Evolutionary conservation across 1,140 invertebrate genomes (phyloP).

Genomic region (Musca domestica): DNA sequence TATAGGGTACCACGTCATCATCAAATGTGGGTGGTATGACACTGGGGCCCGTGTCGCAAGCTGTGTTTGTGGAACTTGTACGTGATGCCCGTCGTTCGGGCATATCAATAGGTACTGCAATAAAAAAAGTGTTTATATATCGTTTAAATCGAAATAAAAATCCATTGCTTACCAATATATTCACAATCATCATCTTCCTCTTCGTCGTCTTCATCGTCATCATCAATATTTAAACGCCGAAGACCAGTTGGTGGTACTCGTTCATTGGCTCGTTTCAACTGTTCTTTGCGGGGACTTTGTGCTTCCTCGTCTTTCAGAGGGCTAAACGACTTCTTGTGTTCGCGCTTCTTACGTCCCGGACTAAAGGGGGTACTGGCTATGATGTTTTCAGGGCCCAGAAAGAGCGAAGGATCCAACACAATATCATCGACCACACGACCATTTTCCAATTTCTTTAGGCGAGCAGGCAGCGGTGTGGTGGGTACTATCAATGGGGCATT

Average conservation of each 20-base stretch:
- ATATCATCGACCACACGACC: constrained; percentile 28
- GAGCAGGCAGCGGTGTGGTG: constrained; percentile 11
- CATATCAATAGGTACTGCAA: constrained; percentile 24
- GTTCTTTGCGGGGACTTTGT: constrained; percentile 25
- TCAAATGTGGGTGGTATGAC: not conserved
- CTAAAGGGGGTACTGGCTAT: constrained; percentile 21
- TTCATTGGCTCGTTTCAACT: constrained; percentile 28
- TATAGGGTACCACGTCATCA: not conserved
- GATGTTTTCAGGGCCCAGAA: constrained; percentile 14
- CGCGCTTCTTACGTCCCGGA: constrained; percentile 20
- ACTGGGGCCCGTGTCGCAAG: not conserved
- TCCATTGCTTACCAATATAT: constrained; percentile 26
- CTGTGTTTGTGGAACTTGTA: constrained; percentile 12
- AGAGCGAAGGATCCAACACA: constrained; percentile 23
- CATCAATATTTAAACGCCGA: constrained; percentile 17
- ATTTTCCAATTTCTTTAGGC: constrained; percentile 27
- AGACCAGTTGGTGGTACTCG: constrained; percentile 26
- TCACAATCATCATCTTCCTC: constrained; percentile 28
- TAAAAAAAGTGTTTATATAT: not conserved
- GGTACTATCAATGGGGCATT: not conserved
- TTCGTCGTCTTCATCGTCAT: constrained; percentile 24
- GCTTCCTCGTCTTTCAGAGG: constrained; percentile 24
- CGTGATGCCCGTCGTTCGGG: constrained; percentile 24
- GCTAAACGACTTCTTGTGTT: constrained; percentile 26
- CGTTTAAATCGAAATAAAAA: not conserved